phyloP scores from a whole-genome alignment of 1,140 invertebrate genomes.

The Anadara kagoshimensis region DNA sequence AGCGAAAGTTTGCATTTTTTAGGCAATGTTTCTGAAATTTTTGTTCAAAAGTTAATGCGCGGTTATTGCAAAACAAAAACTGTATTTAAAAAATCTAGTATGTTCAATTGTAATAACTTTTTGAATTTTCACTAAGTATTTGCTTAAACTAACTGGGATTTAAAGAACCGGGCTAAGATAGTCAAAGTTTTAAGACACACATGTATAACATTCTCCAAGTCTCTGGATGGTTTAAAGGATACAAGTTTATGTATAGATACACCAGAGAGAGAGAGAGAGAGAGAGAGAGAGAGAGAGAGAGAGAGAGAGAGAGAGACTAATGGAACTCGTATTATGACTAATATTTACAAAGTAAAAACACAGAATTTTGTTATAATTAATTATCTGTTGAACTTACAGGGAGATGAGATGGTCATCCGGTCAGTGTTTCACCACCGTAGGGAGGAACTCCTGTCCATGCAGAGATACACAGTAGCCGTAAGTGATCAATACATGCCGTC shows the following conservation, averaged over 20 bases:
- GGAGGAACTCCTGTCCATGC: slow-evolving; percentile 53
- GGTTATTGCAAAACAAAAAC: too few relatives aligned
- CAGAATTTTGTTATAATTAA: not conserved
- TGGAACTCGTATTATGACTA: not conserved
- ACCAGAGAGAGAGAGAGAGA: not conserved
- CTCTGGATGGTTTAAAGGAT: not conserved
- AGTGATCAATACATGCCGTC: not conserved
- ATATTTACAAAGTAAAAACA: not conserved
- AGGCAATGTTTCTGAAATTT: too few relatives aligned
- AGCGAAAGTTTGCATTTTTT: too few relatives aligned
- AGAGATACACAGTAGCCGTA: slow-evolving; percentile 45
- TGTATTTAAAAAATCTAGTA: too few relatives aligned
- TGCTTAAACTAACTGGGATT: too few relatives aligned
- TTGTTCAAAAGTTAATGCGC: too few relatives aligned
- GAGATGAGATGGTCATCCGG: slow-evolving; percentile 47
- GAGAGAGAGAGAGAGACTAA: not conserved
- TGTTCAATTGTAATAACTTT: too few relatives aligned
- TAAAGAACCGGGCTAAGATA: too few relatives aligned
- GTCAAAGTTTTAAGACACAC: not conserved
- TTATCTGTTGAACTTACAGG: slow-evolving; percentile 25
- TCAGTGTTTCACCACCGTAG: slow-evolving; percentile 49
- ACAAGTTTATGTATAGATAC: too few relatives aligned
- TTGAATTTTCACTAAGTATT: too few relatives aligned
- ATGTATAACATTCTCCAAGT: not conserved
- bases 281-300: not conserved